Base-by-base conservation (phyloP, 1,140 invertebrate species). In the Sinella curviseta region DNA sequence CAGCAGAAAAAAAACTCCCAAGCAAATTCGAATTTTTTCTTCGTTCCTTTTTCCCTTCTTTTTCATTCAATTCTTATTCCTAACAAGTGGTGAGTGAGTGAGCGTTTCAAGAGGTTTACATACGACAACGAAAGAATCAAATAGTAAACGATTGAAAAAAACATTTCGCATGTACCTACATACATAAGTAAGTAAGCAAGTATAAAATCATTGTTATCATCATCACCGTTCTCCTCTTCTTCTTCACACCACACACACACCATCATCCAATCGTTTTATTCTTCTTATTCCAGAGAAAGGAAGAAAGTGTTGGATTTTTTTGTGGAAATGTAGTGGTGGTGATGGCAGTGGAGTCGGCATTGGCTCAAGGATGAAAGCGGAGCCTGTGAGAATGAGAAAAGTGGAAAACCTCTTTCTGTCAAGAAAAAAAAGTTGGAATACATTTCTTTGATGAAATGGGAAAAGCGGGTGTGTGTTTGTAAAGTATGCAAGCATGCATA, bases 91-190 rank as follows among this genome's bases (percentile, higher is more conserved):
- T 8, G 30, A 30, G 65, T 30, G 26, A 33, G 65, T 70, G 65
- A 70, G 65, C n/a, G 65, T 33, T 70, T 70, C 65, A 70, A 70
- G 65, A 70, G 65, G 65, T 70, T 70, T 70, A 70, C 65, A 70
- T 70, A 70, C 65, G 65, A 70, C 65, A 65, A 26, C 57, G 16
- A 65, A 8, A 65, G 65, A 70, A 70, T 70, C 65, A 70, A 70
- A 70, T 70, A 31, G 65, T 70, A 70, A 70, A 70, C 65, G 65
- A 70, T 33, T 70, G 65, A 70, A 70, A 8, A n/a, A 12, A 70
- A 70, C 65, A 70, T 70, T 70, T 70, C 65, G 31, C 65, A 70
- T 70, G 28, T 70, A 33, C 65, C 8, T 70, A 70, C 14, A 26
- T 26, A 70, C 2, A 70, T 14, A 33, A 30, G 39, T 48, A 20